Conservation (phyloP, 2,113 vertebrate genomes). For the Scatophagus argus region DNA sequence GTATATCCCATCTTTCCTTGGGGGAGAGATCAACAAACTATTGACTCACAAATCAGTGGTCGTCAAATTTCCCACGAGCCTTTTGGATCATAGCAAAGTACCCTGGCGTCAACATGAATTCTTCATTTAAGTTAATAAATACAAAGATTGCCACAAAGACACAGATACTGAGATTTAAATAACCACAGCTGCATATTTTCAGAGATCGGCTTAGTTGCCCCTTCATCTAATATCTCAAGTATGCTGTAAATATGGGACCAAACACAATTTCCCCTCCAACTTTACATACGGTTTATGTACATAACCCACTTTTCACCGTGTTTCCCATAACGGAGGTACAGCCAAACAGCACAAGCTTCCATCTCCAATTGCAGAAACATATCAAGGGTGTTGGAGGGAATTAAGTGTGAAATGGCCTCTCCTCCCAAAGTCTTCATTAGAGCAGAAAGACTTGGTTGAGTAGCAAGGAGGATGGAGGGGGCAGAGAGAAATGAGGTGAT, state of each 20-base stretch:
- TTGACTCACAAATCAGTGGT: constrained; percentile 69
- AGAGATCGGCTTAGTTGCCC: not conserved
- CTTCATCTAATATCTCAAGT: not conserved
- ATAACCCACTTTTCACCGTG: constrained; percentile 26
- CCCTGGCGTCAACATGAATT: constrained; percentile 36
- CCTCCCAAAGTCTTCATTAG: constrained; percentile 79
- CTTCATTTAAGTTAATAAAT: constrained; percentile 44
- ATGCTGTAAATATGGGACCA: constrained; percentile 6
- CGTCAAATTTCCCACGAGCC: constrained; percentile 49
- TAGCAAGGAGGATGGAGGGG: constrained; percentile 55
- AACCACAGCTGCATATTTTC: not conserved
- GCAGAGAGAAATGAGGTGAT: constrained; percentile 49
- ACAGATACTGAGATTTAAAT: constrained; percentile 27
- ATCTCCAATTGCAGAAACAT: constrained; percentile 57
- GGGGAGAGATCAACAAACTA: constrained; percentile 57
- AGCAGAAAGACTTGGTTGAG: constrained; percentile 66
- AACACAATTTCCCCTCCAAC: constrained; percentile 6
- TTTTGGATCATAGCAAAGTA: constrained; percentile 31
- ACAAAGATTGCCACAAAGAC: constrained; percentile 22
- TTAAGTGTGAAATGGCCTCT: constrained; percentile 81
- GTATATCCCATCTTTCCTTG: constrained; percentile 51
- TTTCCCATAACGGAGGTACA: constrained; percentile 39
- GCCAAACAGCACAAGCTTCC: constrained; percentile 22
- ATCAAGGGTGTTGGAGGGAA: constrained; percentile 72
- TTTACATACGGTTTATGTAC: constrained; percentile 1